These are phyloP conservation scores for Metaphire vulgaris DNA, from an alignment of 1,140 invertebrate species.

Conservation along the genomic window DNA sequence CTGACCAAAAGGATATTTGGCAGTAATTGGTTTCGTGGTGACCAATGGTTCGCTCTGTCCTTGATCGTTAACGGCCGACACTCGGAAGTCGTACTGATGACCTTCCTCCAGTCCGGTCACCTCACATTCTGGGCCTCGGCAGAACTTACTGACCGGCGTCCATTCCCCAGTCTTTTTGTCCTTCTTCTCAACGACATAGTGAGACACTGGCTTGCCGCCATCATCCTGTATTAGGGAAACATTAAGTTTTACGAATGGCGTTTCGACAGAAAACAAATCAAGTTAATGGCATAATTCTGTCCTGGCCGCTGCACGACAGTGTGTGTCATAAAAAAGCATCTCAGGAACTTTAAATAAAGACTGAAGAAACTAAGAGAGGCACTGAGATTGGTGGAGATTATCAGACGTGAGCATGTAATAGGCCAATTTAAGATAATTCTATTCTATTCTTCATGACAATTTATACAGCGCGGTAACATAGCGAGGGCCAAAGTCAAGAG, in stretches of 20 bases:
- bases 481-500: too few species aligned
- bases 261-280: too few species aligned
- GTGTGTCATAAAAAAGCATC: too few species aligned
- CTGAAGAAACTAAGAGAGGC: background rate
- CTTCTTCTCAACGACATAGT: slow-evolving; percentile 95
- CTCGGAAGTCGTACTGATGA: slow-evolving; percentile 85
- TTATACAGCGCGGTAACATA: too few species aligned
- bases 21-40: slow-evolving; percentile 74
- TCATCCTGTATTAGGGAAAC: slow-evolving; percentile 63
- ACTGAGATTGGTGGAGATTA: background rate
- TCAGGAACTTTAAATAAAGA: background rate
- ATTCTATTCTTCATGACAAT: too few species aligned
- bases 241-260: slow-evolving; percentile 80
- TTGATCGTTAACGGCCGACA: slow-evolving; percentile 95
- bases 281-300: background rate
- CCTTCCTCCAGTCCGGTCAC: slow-evolving; percentile 90
- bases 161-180: slow-evolving; percentile 79
- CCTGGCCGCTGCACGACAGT: too few species aligned
- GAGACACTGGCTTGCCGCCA: slow-evolving; percentile 91
- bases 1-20: slow-evolving; percentile 87
- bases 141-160: slow-evolving; percentile 89
- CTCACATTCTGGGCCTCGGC: slow-evolving; percentile 83
- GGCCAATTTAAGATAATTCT: too few species aligned
- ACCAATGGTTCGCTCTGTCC: slow-evolving; percentile 88
- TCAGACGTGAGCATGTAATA: too few species aligned